These are phyloP conservation scores for Neodontobutis hainanensis DNA, from an alignment of 2,113 vertebrate genomes.

Conservation along the genomic window DNA sequence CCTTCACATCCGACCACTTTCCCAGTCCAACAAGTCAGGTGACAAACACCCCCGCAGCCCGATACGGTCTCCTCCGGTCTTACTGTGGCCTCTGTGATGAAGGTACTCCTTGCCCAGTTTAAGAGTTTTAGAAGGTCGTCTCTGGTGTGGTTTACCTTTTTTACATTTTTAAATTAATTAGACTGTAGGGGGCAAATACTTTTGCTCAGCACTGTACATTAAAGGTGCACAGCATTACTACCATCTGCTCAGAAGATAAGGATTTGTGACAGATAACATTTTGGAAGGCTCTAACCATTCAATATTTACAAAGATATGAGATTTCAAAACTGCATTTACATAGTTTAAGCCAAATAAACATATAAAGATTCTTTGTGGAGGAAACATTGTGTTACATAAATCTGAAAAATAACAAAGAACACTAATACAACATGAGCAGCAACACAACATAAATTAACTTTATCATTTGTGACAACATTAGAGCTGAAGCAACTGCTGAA, in stretches of 20 bases:
- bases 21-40: too few species aligned
- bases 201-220: background rate
- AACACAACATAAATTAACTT: slow-evolving; percentile 54
- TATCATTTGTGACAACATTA: slow-evolving; percentile 8
- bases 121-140: too few species aligned
- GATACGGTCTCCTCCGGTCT: too few species aligned
- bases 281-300: slow-evolving; percentile 20
- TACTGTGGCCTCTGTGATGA: too few species aligned
- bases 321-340: slow-evolving; percentile 46
- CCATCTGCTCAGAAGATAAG: slow-evolving; percentile 26
- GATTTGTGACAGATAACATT: slow-evolving; percentile 32
- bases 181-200: too few species aligned
- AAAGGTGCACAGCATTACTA: slow-evolving; percentile 33
- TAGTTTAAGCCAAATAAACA: slow-evolving; percentile 65
- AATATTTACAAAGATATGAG: slow-evolving; percentile 71
- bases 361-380: slow-evolving; percentile 44
- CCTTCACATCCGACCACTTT: too few species aligned
- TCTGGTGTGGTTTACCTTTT: too few species aligned
- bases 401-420: slow-evolving; percentile 64
- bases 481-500: slow-evolving; percentile 48
- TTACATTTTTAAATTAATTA: too few species aligned
- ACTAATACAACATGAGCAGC: slow-evolving; percentile 69
- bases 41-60: too few species aligned
- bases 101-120: too few species aligned
- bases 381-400: slow-evolving; percentile 62